Evolutionary conservation across 1,140 invertebrate genomes (phyloP).

Genomic region (Arion vulgaris): DNA sequence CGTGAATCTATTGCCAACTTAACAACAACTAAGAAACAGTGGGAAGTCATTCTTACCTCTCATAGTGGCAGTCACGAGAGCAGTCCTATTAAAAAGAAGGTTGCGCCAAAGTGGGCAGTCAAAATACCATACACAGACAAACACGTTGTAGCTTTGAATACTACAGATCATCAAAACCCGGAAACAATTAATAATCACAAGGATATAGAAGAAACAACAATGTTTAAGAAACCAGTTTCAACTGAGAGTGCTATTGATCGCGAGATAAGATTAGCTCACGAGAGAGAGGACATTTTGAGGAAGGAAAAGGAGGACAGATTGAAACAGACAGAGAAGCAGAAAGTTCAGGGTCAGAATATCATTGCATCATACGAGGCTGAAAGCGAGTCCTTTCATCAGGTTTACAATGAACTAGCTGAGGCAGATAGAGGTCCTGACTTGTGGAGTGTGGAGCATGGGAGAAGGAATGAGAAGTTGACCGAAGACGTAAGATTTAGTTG

Average conservation of each 20-base stretch:
- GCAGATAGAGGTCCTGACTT: constrained; percentile 65
- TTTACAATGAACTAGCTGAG: constrained; percentile 67
- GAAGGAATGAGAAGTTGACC: constrained; percentile 47
- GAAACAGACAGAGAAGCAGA: constrained; percentile 49
- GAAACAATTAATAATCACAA: neutral
- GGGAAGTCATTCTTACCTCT: constrained; percentile 57
- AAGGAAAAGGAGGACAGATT: constrained; percentile 59
- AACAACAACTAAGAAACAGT: constrained; percentile 57
- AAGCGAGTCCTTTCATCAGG: constrained; percentile 53
- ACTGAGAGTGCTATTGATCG: constrained; percentile 76
- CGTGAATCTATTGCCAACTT: constrained; percentile 66
- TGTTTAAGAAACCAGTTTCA: constrained; percentile 43
- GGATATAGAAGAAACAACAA: constrained; percentile 15
- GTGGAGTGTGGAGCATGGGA: constrained; percentile 45
- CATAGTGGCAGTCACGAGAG: constrained; percentile 13
- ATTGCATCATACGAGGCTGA: constrained; percentile 40
- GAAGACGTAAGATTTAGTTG: constrained; percentile 39
- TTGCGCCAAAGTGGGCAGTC: constrained; percentile 57
- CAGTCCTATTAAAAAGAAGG: constrained; percentile 35
- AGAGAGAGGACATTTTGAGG: constrained; percentile 72
- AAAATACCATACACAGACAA: constrained; percentile 48
- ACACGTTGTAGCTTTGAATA: neutral
- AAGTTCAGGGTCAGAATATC: constrained; percentile 19
- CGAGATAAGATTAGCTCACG: constrained; percentile 75
- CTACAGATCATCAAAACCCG: neutral